Evolutionary conservation across 2,888 invertebrate genomes (phyloP).

Genomic region (Campoletis raptor): DNA sequence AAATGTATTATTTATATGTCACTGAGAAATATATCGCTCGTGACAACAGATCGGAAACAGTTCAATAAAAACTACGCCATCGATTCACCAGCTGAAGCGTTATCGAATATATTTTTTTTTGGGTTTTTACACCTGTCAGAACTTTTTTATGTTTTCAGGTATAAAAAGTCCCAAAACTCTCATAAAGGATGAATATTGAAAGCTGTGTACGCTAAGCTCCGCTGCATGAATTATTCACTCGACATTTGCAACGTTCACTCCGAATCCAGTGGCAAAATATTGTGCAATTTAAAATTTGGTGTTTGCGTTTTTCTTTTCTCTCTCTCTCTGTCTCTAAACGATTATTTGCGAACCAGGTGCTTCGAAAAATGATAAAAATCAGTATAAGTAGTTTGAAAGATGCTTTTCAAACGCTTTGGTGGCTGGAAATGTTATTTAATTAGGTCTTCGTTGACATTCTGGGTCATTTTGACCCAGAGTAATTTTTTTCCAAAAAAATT

Average conservation of each 20-base stretch:
- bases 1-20: background rate
- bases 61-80: background rate
- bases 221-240: constrained; percentile 15
- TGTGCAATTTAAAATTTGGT: constrained; percentile 28
- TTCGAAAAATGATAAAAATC: background rate
- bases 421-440: background rate
- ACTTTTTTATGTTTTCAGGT: background rate
- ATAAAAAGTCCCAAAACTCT: background rate
- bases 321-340: background rate
- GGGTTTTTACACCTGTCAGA: background rate
- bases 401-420: background rate
- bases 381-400: background rate
- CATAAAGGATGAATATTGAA: constrained; percentile 43
- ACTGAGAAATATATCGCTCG: constrained; percentile 1
- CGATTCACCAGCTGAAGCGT: background rate
- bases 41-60: background rate
- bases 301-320: background rate
- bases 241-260: constrained; percentile 8
- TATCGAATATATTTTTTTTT: background rate
- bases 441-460: too few species aligned
- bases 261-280: constrained; percentile 31
- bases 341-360: background rate
- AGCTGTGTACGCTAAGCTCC: constrained; percentile 16
- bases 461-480: too few species aligned
- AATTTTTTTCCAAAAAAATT: too few species aligned